These are phyloP conservation scores for Panulirus ornatus DNA, from an alignment of 1,140 invertebrate species.

Conservation along the genomic window DNA sequence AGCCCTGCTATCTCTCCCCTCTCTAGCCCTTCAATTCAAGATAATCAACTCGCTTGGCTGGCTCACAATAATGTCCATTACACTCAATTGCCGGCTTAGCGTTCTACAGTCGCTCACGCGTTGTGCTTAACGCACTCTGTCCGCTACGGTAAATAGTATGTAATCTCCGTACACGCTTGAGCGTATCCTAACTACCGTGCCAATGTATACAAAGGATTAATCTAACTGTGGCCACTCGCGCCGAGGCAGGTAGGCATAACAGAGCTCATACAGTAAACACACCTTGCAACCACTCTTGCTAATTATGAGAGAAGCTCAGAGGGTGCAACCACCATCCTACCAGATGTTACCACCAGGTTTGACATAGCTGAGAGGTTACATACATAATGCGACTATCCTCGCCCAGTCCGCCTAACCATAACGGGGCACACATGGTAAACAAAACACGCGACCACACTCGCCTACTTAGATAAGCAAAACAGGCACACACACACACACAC, in stretches of 20 bases:
- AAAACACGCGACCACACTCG: background rate
- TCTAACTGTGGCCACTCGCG: too few species aligned
- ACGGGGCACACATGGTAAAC: background rate
- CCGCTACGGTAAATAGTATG: background rate
- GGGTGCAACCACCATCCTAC: too few species aligned
- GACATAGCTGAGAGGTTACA: too few species aligned
- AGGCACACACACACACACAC: background rate
- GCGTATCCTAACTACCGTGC: background rate
- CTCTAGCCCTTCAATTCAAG: slow-evolving; percentile 20
- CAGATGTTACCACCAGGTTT: too few species aligned
- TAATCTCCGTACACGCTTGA: background rate
- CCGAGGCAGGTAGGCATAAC: too few species aligned
- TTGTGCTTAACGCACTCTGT: background rate
- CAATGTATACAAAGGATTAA: background rate
- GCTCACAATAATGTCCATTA: slow-evolving; percentile 6
- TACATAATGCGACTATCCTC: slow-evolving; percentile 3
- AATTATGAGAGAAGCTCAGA: too few species aligned
- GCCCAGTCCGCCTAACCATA: background rate
- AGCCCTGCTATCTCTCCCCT: slow-evolving; percentile 26
- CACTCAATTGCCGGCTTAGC: background rate
- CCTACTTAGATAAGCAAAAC: background rate
- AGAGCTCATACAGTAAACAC: too few species aligned
- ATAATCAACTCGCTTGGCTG: slow-evolving; percentile 10
- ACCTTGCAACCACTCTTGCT: too few species aligned
- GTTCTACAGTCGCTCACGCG: background rate